A percentile compares a stretch with the other conserved stretches of the same genome.
Evolutionary conservation across 2,888 invertebrate genomes (phyloP).

Genomic region (Electrophaes corylata): DNA sequence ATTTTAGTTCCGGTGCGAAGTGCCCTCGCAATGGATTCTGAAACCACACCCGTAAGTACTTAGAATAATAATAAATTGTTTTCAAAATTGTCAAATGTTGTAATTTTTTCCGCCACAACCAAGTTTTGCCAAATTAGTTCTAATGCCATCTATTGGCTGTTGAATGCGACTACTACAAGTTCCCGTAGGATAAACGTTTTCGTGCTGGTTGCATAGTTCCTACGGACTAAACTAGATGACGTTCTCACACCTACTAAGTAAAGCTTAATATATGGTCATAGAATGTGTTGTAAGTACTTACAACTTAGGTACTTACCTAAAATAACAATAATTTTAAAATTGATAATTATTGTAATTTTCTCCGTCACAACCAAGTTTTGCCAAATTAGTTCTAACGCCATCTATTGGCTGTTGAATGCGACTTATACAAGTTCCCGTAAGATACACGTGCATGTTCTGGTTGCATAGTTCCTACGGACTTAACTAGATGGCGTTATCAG

Average conservation of each 20-base stretch:
- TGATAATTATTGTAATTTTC: slow-evolving; percentile 37
- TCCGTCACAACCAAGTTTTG: slow-evolving; percentile 59
- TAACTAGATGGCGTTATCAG: slow-evolving; percentile 33
- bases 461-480: slow-evolving; percentile 12
- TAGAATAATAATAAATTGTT: slow-evolving; percentile 33
- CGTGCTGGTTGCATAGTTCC: slow-evolving; percentile 12
- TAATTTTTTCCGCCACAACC: slow-evolving; percentile 58
- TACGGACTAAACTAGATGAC: slow-evolving; percentile 32
- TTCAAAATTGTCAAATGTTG: slow-evolving; percentile 24
- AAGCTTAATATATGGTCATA: too few relatives aligned
- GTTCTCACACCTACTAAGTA: neutral
- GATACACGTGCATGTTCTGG: slow-evolving; percentile 28
- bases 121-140: slow-evolving; percentile 41
- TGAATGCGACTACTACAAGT: slow-evolving; percentile 35
- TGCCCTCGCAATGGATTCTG: slow-evolving; percentile 59
- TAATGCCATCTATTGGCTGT: slow-evolving; percentile 64
- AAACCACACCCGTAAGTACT: slow-evolving; percentile 77
- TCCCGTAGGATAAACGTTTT: slow-evolving; percentile 42
- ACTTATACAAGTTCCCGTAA: slow-evolving; percentile 42
- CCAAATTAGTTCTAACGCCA: slow-evolving; percentile 54
- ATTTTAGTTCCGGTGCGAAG: slow-evolving; percentile 58
- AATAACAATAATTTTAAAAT: slow-evolving; percentile 20
- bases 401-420: slow-evolving; percentile 49
- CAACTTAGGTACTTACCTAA: too few relatives aligned
- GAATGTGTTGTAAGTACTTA: too few relatives aligned